These are phyloP conservation scores for Drosophila cardini DNA, from an alignment of 1,140 invertebrate genomes.

Conservation along the genomic window DNA sequence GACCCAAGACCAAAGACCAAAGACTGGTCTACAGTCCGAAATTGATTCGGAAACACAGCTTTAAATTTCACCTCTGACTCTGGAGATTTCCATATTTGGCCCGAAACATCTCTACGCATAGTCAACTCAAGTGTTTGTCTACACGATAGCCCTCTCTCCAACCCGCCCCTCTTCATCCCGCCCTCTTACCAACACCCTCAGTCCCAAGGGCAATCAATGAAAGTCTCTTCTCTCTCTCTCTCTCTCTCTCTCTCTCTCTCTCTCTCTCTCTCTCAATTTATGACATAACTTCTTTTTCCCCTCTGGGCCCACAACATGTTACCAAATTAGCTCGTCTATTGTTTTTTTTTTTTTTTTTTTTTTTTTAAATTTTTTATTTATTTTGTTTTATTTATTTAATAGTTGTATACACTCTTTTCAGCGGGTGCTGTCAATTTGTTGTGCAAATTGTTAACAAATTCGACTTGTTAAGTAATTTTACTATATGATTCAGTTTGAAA, in stretches of 20 bases:
- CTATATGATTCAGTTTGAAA: too few species aligned
- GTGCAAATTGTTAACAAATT: too few species aligned
- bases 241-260: conserved; percentile 1
- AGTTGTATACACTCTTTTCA: too few species aligned
- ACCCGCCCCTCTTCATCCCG: not conserved
- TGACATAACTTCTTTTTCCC: conserved; percentile 31
- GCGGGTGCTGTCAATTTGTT: too few species aligned
- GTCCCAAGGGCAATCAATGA: conserved; percentile 37
- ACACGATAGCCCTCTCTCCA: not conserved
- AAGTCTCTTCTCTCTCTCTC: conserved; percentile 25
- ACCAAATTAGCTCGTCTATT: conserved; percentile 22
- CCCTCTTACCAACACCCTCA: not conserved
- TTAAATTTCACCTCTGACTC: conserved; percentile 30
- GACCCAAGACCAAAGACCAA: not conserved
- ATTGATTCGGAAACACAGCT: conserved; percentile 22
- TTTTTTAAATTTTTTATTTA: not conserved
- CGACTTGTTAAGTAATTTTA: too few species aligned
- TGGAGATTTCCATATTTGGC: conserved; percentile 20
- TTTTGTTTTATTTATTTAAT: too few species aligned
- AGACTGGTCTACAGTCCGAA: conserved; percentile 9
- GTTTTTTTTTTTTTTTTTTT: not conserved
- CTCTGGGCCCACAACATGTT: conserved; percentile 30
- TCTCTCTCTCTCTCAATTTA: conserved; percentile 6
- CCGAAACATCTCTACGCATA: not conserved
- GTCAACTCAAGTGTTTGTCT: conserved; percentile 11